These are phyloP conservation scores for Mystacornis crossleyi DNA, from an alignment of 2,113 vertebrate genomes.

Conservation along the genomic window DNA sequence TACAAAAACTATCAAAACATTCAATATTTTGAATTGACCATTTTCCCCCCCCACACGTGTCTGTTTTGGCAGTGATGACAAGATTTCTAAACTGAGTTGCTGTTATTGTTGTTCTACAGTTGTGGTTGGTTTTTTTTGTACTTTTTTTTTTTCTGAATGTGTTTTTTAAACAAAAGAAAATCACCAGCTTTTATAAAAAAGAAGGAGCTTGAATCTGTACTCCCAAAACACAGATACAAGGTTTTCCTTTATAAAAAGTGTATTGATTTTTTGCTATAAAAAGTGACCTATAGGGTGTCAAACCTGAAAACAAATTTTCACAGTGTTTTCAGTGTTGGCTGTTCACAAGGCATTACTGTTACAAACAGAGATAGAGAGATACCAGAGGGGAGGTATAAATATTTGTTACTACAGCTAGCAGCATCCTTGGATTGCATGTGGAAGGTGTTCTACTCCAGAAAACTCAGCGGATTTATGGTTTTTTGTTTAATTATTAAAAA, in stretches of 20 bases:
- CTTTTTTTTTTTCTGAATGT: slow-evolving; percentile 55
- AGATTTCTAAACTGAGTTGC: slow-evolving; percentile 59
- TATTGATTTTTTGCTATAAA: slow-evolving; percentile 80
- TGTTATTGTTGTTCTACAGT: slow-evolving; percentile 14
- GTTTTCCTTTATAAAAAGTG: slow-evolving; percentile 80
- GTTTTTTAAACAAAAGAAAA: slow-evolving; percentile 82
- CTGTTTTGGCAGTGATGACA: slow-evolving; percentile 73
- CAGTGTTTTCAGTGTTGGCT: slow-evolving; percentile 83
- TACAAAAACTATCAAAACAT: slow-evolving; percentile 80
- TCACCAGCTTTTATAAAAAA: slow-evolving; percentile 76
- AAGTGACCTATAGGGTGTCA: slow-evolving; percentile 72
- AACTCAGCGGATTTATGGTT: not conserved
- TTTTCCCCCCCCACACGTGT: slow-evolving; percentile 29
- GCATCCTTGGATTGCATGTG: not conserved
- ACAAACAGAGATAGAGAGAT: slow-evolving; percentile 77
- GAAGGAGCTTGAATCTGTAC: slow-evolving; percentile 73
- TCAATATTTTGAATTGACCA: slow-evolving; percentile 67
- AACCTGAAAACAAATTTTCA: slow-evolving; percentile 83
- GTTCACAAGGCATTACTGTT: slow-evolving; percentile 79
- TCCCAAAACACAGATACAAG: slow-evolving; percentile 74
- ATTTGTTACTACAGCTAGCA: slow-evolving; percentile 13
- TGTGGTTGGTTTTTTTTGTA: slow-evolving; percentile 68
- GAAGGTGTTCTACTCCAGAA: not conserved
- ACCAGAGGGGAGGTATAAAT: slow-evolving; percentile 50
- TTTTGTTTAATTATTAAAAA: not conserved